A percentile compares a stretch with the other conserved stretches of the same genome.
phyloP scores from a whole-genome alignment of 1,140 invertebrate species.

The Lethrus apterus region DNA sequence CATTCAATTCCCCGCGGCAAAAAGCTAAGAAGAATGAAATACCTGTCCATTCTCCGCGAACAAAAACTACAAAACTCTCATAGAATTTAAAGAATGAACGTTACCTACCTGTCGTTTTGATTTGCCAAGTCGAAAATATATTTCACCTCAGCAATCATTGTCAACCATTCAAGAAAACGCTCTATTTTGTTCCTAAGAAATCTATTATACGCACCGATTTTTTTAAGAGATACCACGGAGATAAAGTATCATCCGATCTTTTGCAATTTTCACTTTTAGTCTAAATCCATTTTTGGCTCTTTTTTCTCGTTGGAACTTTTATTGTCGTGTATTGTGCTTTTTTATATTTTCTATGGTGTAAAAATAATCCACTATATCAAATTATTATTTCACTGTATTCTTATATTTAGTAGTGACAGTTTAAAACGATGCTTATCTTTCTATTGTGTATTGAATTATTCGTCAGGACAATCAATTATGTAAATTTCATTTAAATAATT shows the following conservation, averaged over 20 bases:
- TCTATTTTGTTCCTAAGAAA: conserved; percentile 18
- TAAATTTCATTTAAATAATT: neutral
- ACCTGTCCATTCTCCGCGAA: conserved; percentile 31
- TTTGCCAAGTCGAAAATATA: conserved; percentile 38
- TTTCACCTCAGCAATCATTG: conserved; percentile 36
- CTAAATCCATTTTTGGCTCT: conserved; percentile 16
- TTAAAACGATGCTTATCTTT: neutral
- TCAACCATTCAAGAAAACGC: conserved; percentile 29
- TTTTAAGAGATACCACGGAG: conserved; percentile 23
- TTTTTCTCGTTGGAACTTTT: conserved; percentile 12
- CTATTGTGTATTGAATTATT: neutral
- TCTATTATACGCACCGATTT: conserved; percentile 21
- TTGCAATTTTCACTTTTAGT: conserved; percentile 19
- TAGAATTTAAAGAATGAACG: conserved; percentile 32
- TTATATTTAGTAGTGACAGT: neutral
- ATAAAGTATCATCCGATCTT: conserved; percentile 29
- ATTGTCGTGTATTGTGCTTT: conserved; percentile 13
- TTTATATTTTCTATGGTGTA: conserved; percentile 12
- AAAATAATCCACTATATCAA: conserved; percentile 20
- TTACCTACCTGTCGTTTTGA: conserved; percentile 36
- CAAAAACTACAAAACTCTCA: conserved; percentile 29
- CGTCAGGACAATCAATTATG: neutral
- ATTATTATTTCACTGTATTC: conserved; percentile 21
- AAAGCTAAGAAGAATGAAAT: conserved; percentile 32
- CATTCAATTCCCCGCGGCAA: conserved; percentile 22